Percentiles rank a stretch among this genome's conserved stretches.
phyloP scores from a whole-genome alignment of 2,797 vertebrate species.

The Phoebastria nigripes region DNA sequence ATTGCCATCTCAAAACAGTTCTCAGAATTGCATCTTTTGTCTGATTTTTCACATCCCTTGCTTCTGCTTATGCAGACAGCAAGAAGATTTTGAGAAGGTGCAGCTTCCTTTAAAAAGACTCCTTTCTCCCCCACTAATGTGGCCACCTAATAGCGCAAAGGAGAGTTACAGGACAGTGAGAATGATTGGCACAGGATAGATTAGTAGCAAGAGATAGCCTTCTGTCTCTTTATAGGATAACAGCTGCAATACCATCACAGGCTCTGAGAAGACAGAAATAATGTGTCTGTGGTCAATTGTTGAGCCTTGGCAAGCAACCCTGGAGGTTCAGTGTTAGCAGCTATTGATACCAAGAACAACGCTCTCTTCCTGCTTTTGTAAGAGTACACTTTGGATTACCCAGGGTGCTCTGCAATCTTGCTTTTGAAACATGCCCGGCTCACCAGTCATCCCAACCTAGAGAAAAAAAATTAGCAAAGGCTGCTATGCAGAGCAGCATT shows the following conservation, averaged over 20 bases:
- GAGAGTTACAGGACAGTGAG: background rate
- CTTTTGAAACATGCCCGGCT: conserved; percentile 15
- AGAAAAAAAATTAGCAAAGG: background rate
- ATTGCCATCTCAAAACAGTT: background rate
- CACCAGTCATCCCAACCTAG: background rate
- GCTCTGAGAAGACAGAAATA: conserved; percentile 37
- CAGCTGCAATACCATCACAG: conserved; percentile 31
- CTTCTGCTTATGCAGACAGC: background rate
- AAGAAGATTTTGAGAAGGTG: background rate
- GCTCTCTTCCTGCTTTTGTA: conserved; percentile 43
- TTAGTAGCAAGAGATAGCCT: background rate
- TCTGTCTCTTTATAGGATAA: conserved; percentile 36
- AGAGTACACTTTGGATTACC: conserved; percentile 38
- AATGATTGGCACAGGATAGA: background rate
- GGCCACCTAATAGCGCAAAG: background rate
- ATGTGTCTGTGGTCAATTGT: conserved; percentile 40
- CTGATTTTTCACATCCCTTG: background rate
- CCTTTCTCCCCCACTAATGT: background rate
- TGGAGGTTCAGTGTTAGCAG: conserved; percentile 9
- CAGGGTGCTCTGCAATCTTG: conserved; percentile 32
- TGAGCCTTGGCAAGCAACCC: conserved; percentile 49
- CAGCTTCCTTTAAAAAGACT: background rate
- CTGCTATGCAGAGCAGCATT: background rate
- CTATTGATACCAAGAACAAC: conserved; percentile 36
- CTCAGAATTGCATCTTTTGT: background rate